Base-by-base conservation (phyloP, 92 coral and sea anemone genomes). In the Epizoanthus scotinus region DNA sequence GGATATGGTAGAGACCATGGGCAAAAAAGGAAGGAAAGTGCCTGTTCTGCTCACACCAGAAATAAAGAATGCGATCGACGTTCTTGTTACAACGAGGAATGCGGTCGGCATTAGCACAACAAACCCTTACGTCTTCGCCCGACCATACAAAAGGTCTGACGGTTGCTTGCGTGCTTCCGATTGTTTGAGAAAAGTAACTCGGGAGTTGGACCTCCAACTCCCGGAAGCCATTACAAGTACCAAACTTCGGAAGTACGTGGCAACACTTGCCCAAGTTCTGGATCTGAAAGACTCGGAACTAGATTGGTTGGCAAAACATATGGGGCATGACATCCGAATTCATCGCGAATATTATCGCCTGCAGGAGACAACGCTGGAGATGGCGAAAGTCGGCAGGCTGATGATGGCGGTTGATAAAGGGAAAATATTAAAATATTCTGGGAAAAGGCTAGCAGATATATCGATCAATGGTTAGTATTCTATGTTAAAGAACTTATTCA, bases 41-140 rank as follows among this genome's bases (percentile, higher is more conserved):
- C 84, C 84, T 29, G 44, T 79, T 31, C 77, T 79, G 49, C 44
- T 64, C 24, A 79, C 84, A 13, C 73, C 73, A 18, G 50, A 64
- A 20, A 49, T 18, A 18, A 62, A 79, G 71, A 49, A 44, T 66
- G 84, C 84, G n/a, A 65, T 64, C 19, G 63, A 64, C 19, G 5
- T 79, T 31, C 38, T 79, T 12, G 4, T 42, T 10, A 62, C 28
- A 60, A 78, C 47, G 44, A 31, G 83, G 34, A 63, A 38, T 29
- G 59, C 13, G 4, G 84, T 52, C 0, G 53, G 63, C 61, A 38
- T 80, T 2, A 17, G 19, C 9, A 21, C 47, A 38, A 50, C 29
- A 18, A 79, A 79, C 25, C 53, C 53, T n/a, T 79, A 64, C 58
- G 75, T 44, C 29, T 79, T 80, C 28, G 84, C 84, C 18, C 15